A percentile compares a stretch with the other conserved stretches of the same genome.
Evolutionary conservation across 1,140 invertebrate genomes (phyloP).

Genomic region (Pollicipes pollicipes): DNA sequence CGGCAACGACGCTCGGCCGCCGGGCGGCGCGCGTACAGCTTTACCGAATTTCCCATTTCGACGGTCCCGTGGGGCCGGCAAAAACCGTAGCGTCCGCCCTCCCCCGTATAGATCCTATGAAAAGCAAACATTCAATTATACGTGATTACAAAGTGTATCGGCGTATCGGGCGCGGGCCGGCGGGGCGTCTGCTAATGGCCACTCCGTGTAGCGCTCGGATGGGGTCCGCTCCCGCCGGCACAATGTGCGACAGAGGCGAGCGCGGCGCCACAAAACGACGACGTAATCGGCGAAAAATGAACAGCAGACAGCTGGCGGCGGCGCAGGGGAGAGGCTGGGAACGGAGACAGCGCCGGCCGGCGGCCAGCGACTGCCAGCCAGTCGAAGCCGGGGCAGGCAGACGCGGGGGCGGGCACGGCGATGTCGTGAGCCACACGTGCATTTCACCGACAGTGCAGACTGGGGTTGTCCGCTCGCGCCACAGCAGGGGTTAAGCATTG

Average conservation of each 20-base stretch:
- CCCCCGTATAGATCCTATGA: neutral
- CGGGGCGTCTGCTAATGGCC: neutral
- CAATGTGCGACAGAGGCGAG: neutral
- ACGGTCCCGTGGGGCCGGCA: neutral
- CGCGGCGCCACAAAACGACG: neutral
- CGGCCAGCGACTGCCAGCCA: no score
- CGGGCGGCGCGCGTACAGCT: neutral
- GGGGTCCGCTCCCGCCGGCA: no score
- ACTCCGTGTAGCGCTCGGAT: neutral
- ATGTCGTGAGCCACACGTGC: no score
- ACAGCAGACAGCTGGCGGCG: neutral
- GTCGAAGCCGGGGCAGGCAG: no score
- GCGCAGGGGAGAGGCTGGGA: neutral
- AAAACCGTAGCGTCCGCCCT: neutral
- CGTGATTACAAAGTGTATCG: conserved; percentile 1
- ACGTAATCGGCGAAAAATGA: neutral
- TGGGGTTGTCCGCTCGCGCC: no score
- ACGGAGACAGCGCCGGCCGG: no score
- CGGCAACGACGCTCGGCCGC: no score
- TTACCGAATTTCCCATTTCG: neutral
- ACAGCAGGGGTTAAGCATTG: no score
- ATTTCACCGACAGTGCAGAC: no score
- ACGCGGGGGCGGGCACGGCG: no score
- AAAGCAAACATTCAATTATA: conserved; percentile 1
- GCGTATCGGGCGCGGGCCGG: no score